Base-by-base conservation (phyloP, 1,140 invertebrate species). In the Apis laboriosa region DNA sequence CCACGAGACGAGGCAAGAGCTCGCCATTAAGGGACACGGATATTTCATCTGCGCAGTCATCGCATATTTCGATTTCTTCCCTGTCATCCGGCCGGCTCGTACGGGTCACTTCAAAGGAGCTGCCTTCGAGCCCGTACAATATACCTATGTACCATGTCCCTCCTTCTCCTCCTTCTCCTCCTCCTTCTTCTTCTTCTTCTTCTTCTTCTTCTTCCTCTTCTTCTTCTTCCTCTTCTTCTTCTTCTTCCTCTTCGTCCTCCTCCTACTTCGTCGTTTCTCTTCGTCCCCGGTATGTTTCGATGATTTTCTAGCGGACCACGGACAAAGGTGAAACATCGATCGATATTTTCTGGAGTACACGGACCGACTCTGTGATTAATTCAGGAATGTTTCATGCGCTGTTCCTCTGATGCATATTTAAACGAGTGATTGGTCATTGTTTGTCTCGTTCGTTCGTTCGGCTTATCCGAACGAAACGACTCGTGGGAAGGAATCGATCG, bases 11-110 rank as follows among this genome's bases (percentile, higher is more conserved):
- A 75, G 74, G 43, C 85, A 73, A 87, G 64, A 87, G 88, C 86
- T 90, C 87, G 90, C 90, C 91, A 92, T 92, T 89, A 87, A 88
- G 84, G 89, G 88, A 90, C 88, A 87, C 85, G 88, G 87, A 92
- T 93, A 92, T 93, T 92, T 93, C 92, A 92, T 92, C 92, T 89
- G 90, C 91, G 85, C 86, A 90, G 91, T 93, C 92, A 92, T 92
- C 92, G 91, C 91, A 90, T 92, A 90, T 92, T 90, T 92, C 89
- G 91, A 91, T 92, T 92, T 92, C 90, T 91, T 90, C 91, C 86
- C 89, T 87, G 89, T 91, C 91, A 91, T 91, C 89, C 90, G 84
- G 68, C 83, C 86, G 86, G 89, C 82, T 90, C 74, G 86, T 81
- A 88, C 85, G 86, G 84, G 81, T 76, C 71, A 90, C 88, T 90